A percentile compares a stretch with the other conserved stretches of the same genome.
Conservation (phyloP, 2,888 invertebrate genomes). For the Clivina fossor region DNA sequence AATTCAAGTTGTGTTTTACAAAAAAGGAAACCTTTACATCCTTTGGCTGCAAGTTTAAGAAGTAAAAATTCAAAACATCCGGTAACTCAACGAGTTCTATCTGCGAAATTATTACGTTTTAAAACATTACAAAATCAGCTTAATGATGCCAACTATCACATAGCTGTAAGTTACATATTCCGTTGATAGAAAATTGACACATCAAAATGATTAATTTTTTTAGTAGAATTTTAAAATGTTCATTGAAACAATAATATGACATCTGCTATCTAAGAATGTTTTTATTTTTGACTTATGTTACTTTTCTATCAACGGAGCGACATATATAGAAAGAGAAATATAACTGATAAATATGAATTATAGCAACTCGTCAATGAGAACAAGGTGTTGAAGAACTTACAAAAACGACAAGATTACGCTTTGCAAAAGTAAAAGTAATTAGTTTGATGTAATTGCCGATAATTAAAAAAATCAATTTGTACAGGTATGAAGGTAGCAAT, state of each 20-base stretch:
- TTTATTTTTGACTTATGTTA: background rate
- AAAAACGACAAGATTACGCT: slow-evolving; percentile 78
- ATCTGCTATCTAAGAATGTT: too few species aligned
- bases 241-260: too few species aligned
- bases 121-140: slow-evolving; percentile 79
- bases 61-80: slow-evolving; percentile 41
- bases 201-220: slow-evolving; percentile 12
- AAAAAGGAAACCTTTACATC: slow-evolving; percentile 50
- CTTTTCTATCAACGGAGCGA: too few species aligned
- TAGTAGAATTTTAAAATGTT: too few species aligned
- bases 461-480: slow-evolving; percentile 26
- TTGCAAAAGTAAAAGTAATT: slow-evolving; percentile 62
- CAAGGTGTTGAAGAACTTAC: slow-evolving; percentile 70
- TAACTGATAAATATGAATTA: too few species aligned
- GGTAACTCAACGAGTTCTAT: slow-evolving; percentile 66
- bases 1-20: slow-evolving; percentile 52
- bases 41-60: slow-evolving; percentile 44
- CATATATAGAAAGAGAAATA: too few species aligned
- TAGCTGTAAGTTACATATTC: slow-evolving; percentile 61
- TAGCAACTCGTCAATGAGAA: slow-evolving; percentile 74
- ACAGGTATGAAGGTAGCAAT: slow-evolving; percentile 72
- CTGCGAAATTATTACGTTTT: slow-evolving; percentile 73
- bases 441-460: background rate
- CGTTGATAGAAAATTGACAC: slow-evolving; percentile 1
- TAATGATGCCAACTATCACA: slow-evolving; percentile 75